phyloP scores from a whole-genome alignment of 2,888 invertebrate species.

The Cartodere bifasciata region DNA sequence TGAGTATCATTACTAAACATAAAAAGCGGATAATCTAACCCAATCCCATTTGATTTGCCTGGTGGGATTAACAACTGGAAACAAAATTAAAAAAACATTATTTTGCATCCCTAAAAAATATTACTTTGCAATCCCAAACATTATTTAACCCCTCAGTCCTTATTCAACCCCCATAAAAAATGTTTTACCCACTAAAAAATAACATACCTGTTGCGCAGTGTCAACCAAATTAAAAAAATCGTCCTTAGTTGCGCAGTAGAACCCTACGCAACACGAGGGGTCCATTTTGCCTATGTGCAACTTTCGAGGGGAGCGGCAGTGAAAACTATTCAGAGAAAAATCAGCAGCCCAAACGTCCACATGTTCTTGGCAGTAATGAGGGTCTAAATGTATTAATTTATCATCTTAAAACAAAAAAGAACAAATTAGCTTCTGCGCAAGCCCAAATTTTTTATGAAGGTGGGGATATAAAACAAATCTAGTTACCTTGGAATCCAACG shows the following conservation, averaged over 20 bases:
- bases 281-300: slow-evolving; percentile 78
- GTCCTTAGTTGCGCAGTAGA: slow-evolving; percentile 64
- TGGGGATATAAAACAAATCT: not conserved
- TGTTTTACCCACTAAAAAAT: slow-evolving; percentile 6
- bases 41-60: slow-evolving; percentile 30
- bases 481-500: slow-evolving; percentile 70
- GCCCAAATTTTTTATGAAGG: slow-evolving; percentile 1
- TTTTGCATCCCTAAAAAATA: not conserved
- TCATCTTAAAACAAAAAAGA: slow-evolving; percentile 47
- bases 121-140: not conserved
- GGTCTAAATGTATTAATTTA: slow-evolving; percentile 83
- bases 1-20: slow-evolving; percentile 63
- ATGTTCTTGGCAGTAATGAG: slow-evolving; percentile 87
- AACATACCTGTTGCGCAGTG: slow-evolving; percentile 49
- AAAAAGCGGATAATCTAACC: slow-evolving; percentile 71
- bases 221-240: slow-evolving; percentile 68
- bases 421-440: slow-evolving; percentile 1
- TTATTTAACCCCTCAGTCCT: slow-evolving; percentile 6
- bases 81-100: slow-evolving; percentile 5
- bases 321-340: slow-evolving; percentile 68
- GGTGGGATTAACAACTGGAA: slow-evolving; percentile 25
- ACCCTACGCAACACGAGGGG: slow-evolving; percentile 84
- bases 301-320: slow-evolving; percentile 77
- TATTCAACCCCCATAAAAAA: slow-evolving; percentile 9
- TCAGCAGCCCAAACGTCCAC: slow-evolving; percentile 71